Conservation (phyloP, 2,888 invertebrate species). For the Perizoma flavofasciatum region DNA sequence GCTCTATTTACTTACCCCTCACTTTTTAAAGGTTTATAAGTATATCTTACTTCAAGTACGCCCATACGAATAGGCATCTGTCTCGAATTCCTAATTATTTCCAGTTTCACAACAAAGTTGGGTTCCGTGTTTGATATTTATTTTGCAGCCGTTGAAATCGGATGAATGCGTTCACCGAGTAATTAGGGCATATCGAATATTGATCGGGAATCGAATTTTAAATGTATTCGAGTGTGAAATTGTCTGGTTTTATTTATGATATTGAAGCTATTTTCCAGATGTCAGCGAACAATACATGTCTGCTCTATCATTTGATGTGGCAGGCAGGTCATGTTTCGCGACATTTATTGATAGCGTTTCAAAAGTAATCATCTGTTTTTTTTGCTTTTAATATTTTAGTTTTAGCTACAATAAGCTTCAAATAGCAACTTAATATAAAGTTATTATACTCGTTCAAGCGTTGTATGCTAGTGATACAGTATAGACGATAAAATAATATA, state of each 20-base stretch:
- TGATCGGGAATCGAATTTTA: constrained; percentile 17
- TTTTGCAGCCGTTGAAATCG: constrained; percentile 23
- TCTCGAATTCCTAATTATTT: constrained; percentile 35
- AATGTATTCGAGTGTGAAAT: constrained; percentile 20
- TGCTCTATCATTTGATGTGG: constrained; percentile 43
- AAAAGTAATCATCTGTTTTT: constrained; percentile 27
- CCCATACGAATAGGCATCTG: constrained; percentile 46
- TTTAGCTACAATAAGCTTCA: too few species aligned
- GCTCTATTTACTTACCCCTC: constrained; percentile 26
- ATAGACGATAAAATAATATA: too few species aligned
- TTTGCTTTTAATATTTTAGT: constrained; percentile 6
- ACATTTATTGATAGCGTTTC: constrained; percentile 56
- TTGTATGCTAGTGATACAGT: too few species aligned
- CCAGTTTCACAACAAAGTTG: constrained; percentile 5
- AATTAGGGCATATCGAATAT: constrained; percentile 29
- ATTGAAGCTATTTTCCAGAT: constrained; percentile 22
- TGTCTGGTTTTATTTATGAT: constrained; percentile 23
- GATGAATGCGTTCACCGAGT: constrained; percentile 22
- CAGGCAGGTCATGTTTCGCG: constrained; percentile 49
- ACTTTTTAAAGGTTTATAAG: constrained; percentile 39
- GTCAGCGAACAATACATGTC: constrained; percentile 35
- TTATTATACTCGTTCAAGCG: too few species aligned
- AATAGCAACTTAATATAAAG: too few species aligned
- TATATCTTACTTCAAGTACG: constrained; percentile 5
- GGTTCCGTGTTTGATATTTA: constrained; percentile 14